Evolutionary conservation across 2,888 invertebrate species (phyloP).

Genomic region (Drosophila pseudotakahashii): DNA sequence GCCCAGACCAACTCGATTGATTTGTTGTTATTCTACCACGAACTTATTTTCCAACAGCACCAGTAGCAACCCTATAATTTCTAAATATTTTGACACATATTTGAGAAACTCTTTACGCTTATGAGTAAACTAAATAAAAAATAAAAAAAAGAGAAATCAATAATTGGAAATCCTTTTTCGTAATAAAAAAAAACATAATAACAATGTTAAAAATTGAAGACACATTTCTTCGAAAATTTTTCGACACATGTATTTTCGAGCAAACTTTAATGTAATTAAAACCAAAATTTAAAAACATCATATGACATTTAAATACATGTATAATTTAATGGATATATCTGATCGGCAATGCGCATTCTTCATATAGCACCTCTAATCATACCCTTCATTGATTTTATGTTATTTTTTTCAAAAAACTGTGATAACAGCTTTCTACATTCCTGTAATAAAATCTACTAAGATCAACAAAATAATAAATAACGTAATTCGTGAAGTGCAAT

Average conservation of each 20-base stretch:
- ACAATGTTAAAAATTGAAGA: conserved; percentile 30
- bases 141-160: conserved; percentile 7
- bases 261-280: conserved; percentile 54
- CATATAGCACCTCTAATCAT: conserved; percentile 2
- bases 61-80: conserved; percentile 20
- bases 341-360: conserved; percentile 9
- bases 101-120: conserved; percentile 75
- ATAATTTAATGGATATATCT: conserved; percentile 9
- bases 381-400: conserved; percentile 29
- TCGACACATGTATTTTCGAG: conserved; percentile 73
- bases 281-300: conserved; percentile 22
- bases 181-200: conserved; percentile 29
- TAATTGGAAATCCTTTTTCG: conserved; percentile 14
- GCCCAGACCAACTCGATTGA: conserved; percentile 81
- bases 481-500: conserved; percentile 24
- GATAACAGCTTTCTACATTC: conserved; percentile 68
- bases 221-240: conserved; percentile 53
- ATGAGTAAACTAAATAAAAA: conserved; percentile 26
- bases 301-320: conserved; percentile 6
- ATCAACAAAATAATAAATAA: conserved; percentile 7
- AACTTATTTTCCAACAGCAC: conserved; percentile 18
- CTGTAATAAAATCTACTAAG: conserved; percentile 18
- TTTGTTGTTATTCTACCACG: conserved; percentile 60
- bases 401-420: conserved; percentile 61
- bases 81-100: conserved; percentile 51